Base-by-base conservation (phyloP, 2,113 vertebrate genomes). In the Silurus meridionalis region DNA sequence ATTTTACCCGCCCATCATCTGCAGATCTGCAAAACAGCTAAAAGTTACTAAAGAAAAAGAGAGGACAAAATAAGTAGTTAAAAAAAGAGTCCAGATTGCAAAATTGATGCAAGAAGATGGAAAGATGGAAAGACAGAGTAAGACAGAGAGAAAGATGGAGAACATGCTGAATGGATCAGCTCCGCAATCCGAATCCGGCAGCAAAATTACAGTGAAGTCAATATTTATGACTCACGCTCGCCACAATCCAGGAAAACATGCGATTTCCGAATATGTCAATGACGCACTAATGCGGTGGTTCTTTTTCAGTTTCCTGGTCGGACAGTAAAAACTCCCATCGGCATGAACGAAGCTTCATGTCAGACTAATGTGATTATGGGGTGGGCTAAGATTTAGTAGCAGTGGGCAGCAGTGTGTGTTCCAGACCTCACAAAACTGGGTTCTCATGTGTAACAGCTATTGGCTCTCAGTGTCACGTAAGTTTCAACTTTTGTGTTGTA, bases 141-240 rank as follows among this genome's bases (percentile, higher is more conserved):
- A 61, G 57, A 74, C 1, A 66, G 60, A 82, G 46, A 53, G 53
- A 72, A 72, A 63, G 19, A 77, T 17, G 17, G 17, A 66, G 25
- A 19, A 78, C 15, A 66, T 23, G 58, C 48, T 58, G 79, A 52
- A 66, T 0, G 37, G 84, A 88, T 52, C 5, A 82, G 48, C 37
- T 75, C 74, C 85, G 55, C 60, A 83, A 66, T 28, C 57, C 48
- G 79, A 28, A 78, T 79, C 60, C 23, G 17, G 37, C 2, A 78
- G 80, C 55, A 71, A 66, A 88, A 85, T 83, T 66, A 69, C 46
- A 58, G 52, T 64, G 84, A 69, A 53, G 53, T 78, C 25, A 52
- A 66, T 82, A 83, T 85, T 82, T 61, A 78, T 69, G 50, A 64
- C 28, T 75, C 57, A 58, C n/a, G 57, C 75, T 21, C 52, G 19